Percentiles rank a stretch among this genome's conserved stretches.
Evolutionary conservation across 37 sponge, comb jelly and placozoan genomes (phyloP).

Genomic region (Tethya wilhelma): DNA sequence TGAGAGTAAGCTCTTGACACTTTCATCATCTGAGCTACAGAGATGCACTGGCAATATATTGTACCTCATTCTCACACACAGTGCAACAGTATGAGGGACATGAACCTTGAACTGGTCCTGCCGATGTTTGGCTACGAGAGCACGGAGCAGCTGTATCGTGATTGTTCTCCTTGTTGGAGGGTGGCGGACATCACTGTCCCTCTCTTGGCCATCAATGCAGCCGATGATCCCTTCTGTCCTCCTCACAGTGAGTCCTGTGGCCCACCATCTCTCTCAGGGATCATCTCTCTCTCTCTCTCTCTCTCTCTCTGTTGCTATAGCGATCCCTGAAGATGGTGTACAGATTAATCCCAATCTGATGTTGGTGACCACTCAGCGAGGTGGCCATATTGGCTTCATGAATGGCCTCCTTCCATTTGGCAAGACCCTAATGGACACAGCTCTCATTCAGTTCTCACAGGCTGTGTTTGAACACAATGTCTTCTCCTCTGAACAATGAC

Average conservation of each 20-base stretch:
- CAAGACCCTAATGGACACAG: slow-evolving; percentile 55
- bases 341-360: slow-evolving; percentile 37
- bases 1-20: slow-evolving; percentile 19
- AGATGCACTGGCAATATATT: neutral
- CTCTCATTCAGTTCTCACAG: slow-evolving; percentile 31
- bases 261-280: neutral
- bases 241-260: slow-evolving; percentile 30
- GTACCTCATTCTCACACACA: neutral
- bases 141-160: slow-evolving; percentile 12
- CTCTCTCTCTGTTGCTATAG: slow-evolving; percentile 3
- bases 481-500: too few species aligned
- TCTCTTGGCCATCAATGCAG: slow-evolving; percentile 51
- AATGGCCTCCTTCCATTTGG: slow-evolving; percentile 64
- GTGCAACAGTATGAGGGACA: slow-evolving; percentile 6
- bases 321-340: slow-evolving; percentile 44
- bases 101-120: slow-evolving; percentile 8
- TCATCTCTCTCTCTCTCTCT: neutral
- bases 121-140: slow-evolving; percentile 81
- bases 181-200: slow-evolving; percentile 45
- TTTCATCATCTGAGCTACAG: neutral
- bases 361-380: slow-evolving; percentile 60
- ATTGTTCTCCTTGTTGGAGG: slow-evolving; percentile 33
- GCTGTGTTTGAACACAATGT: slow-evolving; percentile 28
- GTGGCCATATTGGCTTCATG: slow-evolving; percentile 81
- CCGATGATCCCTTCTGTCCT: slow-evolving; percentile 76